Evolutionary conservation across 2,888 invertebrate genomes (phyloP).

Genomic region (Drosophila quinaria): DNA sequence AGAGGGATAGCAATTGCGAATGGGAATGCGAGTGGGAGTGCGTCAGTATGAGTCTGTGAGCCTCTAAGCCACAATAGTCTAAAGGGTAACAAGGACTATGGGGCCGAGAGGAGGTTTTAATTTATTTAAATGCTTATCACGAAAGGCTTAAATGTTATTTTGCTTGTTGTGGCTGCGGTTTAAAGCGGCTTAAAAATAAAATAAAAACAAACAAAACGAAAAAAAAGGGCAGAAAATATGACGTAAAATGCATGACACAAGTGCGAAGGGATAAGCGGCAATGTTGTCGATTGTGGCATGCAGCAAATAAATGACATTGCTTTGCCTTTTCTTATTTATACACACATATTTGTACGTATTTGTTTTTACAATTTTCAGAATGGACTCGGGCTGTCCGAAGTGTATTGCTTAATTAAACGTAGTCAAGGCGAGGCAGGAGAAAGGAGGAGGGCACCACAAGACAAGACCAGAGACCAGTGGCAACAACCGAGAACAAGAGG

Average conservation of each 20-base stretch:
- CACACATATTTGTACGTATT: slow-evolving; percentile 7
- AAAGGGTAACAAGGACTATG: slow-evolving; percentile 4
- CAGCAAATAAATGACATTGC: slow-evolving; percentile 23
- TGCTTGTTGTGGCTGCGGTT: slow-evolving; percentile 77
- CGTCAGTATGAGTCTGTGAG: slow-evolving; percentile 13
- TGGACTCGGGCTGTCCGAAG: slow-evolving; percentile 34
- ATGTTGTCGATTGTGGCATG: slow-evolving; percentile 14
- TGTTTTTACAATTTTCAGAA: slow-evolving; percentile 30
- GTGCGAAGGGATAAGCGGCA: neutral
- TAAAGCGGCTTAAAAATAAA: slow-evolving; percentile 75
- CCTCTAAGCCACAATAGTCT: slow-evolving; percentile 48
- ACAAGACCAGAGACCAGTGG: slow-evolving; percentile 55
- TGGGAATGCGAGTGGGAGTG: slow-evolving; percentile 12
- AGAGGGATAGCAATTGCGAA: slow-evolving; percentile 1
- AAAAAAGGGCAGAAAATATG: slow-evolving; percentile 22
- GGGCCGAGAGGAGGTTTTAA: slow-evolving; percentile 64
- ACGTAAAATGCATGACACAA: slow-evolving; percentile 44
- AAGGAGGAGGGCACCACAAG: slow-evolving; percentile 46
- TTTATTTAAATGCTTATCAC: slow-evolving; percentile 83
- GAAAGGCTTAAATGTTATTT: slow-evolving; percentile 81
- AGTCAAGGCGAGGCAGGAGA: slow-evolving; percentile 16
- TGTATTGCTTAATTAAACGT: slow-evolving; percentile 68
- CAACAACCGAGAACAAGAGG: slow-evolving; percentile 5
- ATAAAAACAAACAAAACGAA: slow-evolving; percentile 14
- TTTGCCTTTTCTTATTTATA: slow-evolving; percentile 25